Evolutionary conservation across 2,797 vertebrate species (phyloP), one percentile per base, ranked within the genome.

Genomic region (Rhinella marina): DNA sequence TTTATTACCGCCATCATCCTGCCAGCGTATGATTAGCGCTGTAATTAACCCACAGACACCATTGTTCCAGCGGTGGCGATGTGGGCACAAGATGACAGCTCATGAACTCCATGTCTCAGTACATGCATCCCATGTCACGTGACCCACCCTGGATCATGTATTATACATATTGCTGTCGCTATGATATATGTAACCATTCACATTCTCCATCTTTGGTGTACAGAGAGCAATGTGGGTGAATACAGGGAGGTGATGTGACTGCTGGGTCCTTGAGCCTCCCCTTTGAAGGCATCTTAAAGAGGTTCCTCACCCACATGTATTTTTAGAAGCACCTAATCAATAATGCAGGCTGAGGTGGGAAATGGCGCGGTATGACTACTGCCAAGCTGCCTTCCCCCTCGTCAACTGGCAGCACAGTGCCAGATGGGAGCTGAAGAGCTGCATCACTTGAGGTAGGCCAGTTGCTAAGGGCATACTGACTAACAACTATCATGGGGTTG

Each of bases 341-440:
- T 77, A 77, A 77, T 66, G n/a, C n/a, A 27, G 61, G 64, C 64
- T 66, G 64, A 66, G n/a, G 64, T 66, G 64, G n/a, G 64, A 27
- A 25, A 66, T 66, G n/a, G 64, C 3, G 14, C 14, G 12, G 11
- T 29, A 29, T 29, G 14, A 29, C 66, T 29, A 3, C 62, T 64
- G 62, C 57, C 62, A 64, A 64, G 62, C 23, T 64, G 62, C 10
- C 13, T 64, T 64, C 11, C 62, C n/a, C 62, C 11, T 72, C 3
- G 5, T 72, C 29, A 21, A 7, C 17, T 21, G 32, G 19, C 70
- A 73, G 70, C 72, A 75, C 41, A 75, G 41, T n/a, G 21, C 72
- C 72, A 75, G 72, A 3, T 6, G 21, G 72, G 41, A 50, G 72
- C 41, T 29, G 16, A 70, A 70, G 14, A 70, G 66, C 70, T 14